Conservation (phyloP, 2,113 vertebrate genomes). For the Elanus axillaris region DNA sequence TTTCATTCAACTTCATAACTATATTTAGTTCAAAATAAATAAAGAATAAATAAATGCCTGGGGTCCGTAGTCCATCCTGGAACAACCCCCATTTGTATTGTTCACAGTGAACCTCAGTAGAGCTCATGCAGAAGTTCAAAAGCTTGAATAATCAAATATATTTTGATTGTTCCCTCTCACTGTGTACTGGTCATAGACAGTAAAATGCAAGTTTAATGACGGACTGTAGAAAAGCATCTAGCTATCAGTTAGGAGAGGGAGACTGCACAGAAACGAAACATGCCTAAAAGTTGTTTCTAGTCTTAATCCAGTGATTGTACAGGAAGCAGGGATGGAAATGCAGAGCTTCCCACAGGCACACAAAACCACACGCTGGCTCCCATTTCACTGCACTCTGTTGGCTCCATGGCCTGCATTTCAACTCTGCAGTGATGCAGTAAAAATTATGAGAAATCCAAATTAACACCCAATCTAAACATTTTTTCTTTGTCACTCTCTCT, state of each 20-base stretch:
- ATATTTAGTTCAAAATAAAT: neutral
- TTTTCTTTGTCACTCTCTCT: neutral
- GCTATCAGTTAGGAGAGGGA: neutral
- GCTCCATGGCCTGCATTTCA: neutral
- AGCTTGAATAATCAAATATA: neutral
- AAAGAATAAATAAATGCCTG: neutral
- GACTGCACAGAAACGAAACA: neutral
- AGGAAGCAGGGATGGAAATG: neutral
- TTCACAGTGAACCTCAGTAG: neutral
- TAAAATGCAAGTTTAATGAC: neutral
- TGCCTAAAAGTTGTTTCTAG: neutral
- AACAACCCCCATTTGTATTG: neutral
- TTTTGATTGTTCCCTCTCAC: neutral
- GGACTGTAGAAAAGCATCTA: neutral
- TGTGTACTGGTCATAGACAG: neutral
- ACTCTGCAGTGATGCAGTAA: neutral
- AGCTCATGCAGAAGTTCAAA: neutral
- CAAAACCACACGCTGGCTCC: neutral
- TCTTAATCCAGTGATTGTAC: neutral
- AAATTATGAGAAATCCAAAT: neutral
- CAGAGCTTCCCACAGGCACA: neutral
- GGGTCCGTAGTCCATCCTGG: neutral
- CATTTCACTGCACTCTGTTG: neutral
- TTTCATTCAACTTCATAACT: neutral
- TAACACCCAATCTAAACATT: neutral